phyloP scores from a whole-genome alignment of 1,140 invertebrate species.

The Drosophila baimaii region DNA sequence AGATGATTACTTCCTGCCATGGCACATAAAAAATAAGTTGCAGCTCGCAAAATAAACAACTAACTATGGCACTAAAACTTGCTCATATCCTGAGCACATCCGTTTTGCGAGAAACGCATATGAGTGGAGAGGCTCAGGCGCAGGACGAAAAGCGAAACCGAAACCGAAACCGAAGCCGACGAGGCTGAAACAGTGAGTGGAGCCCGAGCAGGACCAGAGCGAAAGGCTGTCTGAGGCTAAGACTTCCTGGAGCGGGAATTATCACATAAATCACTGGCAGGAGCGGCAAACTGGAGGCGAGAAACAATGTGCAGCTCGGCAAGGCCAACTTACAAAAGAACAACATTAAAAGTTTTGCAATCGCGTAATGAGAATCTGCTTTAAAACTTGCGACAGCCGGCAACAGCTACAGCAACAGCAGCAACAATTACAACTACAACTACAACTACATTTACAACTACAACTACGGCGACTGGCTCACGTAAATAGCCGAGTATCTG shows the following conservation, averaged over 20 bases:
- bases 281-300: constrained; percentile 33
- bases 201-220: constrained; percentile 1
- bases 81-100: constrained; percentile 80
- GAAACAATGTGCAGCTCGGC: constrained; percentile 53
- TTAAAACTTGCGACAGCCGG: constrained; percentile 80
- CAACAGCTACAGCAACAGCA: constrained; percentile 39
- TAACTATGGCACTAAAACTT: constrained; percentile 80
- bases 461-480: constrained; percentile 26
- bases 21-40: constrained; percentile 81
- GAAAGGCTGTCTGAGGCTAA: constrained; percentile 19
- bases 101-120: constrained; percentile 71
- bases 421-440: constrained; percentile 5
- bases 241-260: constrained; percentile 65
- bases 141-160: constrained; percentile 5
- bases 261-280: constrained; percentile 76
- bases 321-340: constrained; percentile 81
- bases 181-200: neutral
- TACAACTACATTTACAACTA: constrained; percentile 1
- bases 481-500: constrained; percentile 71
- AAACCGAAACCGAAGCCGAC: constrained; percentile 4
- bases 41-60: constrained; percentile 73
- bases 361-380: constrained; percentile 83
- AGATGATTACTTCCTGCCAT: constrained; percentile 82
- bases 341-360: constrained; percentile 83
- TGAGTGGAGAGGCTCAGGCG: constrained; percentile 37